phyloP scores from a whole-genome alignment of 2,888 invertebrate genomes.

The Augiades crinisus region DNA sequence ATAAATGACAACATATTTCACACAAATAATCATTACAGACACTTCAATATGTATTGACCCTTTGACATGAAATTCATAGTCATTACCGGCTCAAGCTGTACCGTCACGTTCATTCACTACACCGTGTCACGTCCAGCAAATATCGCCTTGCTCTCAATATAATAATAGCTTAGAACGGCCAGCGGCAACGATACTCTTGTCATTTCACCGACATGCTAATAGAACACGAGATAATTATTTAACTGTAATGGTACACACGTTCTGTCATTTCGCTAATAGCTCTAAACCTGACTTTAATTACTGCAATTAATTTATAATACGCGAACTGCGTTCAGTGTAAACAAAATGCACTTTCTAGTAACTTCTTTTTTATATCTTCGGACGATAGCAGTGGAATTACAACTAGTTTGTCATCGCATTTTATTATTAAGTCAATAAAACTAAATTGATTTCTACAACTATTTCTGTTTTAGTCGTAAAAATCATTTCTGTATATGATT shows the following conservation, averaged over 20 bases:
- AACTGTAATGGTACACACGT: slow-evolving; percentile 38
- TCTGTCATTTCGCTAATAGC: slow-evolving; percentile 22
- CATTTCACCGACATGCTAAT: slow-evolving; percentile 71
- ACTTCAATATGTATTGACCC: too few species aligned
- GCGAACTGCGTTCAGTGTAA: slow-evolving; percentile 4
- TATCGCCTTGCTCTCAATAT: slow-evolving; percentile 41
- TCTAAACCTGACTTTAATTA: slow-evolving; percentile 14
- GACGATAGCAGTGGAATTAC: not conserved
- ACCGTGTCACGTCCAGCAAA: slow-evolving; percentile 46
- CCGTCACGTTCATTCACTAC: not conserved
- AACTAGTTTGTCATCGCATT: slow-evolving; percentile 18
- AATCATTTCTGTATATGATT: not conserved
- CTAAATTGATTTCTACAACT: slow-evolving; percentile 5
- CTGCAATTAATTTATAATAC: slow-evolving; percentile 6
- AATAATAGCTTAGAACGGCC: slow-evolving; percentile 55
- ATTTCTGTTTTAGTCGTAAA: not conserved
- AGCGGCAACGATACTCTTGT: slow-evolving; percentile 61
- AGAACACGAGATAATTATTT: slow-evolving; percentile 67
- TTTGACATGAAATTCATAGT: not conserved
- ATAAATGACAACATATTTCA: too few species aligned
- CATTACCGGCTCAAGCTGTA: not conserved
- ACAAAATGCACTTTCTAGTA: slow-evolving; percentile 14
- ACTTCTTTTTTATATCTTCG: slow-evolving; percentile 8
- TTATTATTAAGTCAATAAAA: slow-evolving; percentile 4
- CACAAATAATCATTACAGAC: too few species aligned